Conservation (phyloP, 1,140 invertebrate species). For the Saccostrea glomerata region DNA sequence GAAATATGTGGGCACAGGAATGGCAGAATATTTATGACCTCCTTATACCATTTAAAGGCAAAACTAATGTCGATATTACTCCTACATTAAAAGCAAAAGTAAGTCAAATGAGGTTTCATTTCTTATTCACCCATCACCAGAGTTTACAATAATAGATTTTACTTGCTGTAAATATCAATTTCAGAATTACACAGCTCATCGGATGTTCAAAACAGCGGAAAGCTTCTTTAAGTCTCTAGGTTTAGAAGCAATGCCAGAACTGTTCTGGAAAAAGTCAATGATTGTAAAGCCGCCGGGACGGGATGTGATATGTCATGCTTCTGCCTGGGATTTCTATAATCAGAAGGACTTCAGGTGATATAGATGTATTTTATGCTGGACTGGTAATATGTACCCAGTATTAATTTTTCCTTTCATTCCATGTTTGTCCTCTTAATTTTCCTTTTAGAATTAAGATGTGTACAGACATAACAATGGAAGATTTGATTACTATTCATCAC, state of each 20-base stretch:
- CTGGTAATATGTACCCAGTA: too few relatives aligned
- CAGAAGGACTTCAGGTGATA: constrained; percentile 85
- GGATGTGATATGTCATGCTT: constrained; percentile 88
- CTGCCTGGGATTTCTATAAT: constrained; percentile 97
- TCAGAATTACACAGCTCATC: constrained; percentile 87
- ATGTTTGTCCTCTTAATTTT: neutral
- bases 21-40: constrained; percentile 84
- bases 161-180: too few relatives aligned
- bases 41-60: constrained; percentile 64
- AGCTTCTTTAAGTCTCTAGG: constrained; percentile 93
- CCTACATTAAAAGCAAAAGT: constrained; percentile 73
- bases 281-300: constrained; percentile 83
- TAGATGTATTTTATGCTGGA: neutral
- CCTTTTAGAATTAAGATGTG: constrained; percentile 77
- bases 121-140: too few relatives aligned
- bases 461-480: constrained; percentile 79
- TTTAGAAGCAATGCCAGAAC: constrained; percentile 86
- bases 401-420: neutral
- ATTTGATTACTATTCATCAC: constrained; percentile 87
- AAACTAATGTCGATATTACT: constrained; percentile 78
- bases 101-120: neutral
- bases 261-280: constrained; percentile 81
- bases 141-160: too few relatives aligned
- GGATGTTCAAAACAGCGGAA: constrained; percentile 86
- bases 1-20: constrained; percentile 95